Conservation (phyloP, 2,113 vertebrate species). For the Drymodes brunneopygia region DNA sequence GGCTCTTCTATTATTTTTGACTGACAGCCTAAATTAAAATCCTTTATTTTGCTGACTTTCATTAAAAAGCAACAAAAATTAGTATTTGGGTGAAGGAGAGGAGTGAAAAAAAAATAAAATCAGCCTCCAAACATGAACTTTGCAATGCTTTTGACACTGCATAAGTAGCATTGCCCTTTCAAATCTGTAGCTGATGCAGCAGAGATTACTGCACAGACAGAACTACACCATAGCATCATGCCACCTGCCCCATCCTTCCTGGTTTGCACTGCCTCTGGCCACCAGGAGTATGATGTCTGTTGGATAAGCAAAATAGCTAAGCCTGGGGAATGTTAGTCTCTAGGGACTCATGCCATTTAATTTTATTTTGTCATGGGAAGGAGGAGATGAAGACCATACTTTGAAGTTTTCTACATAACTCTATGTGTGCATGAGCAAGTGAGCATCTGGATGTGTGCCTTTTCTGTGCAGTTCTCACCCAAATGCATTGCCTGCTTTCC, state of each 20-base stretch:
- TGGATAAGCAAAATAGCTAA: neutral
- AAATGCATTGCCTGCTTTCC: neutral
- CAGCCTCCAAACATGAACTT: neutral
- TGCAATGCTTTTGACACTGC: neutral
- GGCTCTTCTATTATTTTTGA: constrained; percentile 3
- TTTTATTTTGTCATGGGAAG: neutral
- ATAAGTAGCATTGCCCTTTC: neutral
- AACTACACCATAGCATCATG: fast-evolving
- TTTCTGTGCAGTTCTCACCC: neutral
- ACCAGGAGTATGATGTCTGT: neutral
- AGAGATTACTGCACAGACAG: neutral
- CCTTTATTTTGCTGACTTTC: neutral
- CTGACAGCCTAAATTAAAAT: constrained; percentile 20
- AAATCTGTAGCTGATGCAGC: neutral
- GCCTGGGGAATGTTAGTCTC: neutral
- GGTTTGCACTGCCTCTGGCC: neutral
- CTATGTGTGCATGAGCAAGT: fast-evolving
- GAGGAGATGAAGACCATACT: neutral
- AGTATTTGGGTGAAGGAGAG: neutral
- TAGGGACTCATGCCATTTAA: neutral
- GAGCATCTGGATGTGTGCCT: neutral
- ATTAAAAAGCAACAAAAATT: neutral
- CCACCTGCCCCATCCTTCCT: neutral
- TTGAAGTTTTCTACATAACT: neutral
- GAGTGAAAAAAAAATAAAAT: neutral